Percentiles rank a stretch among this genome's conserved stretches.
Conservation (phyloP, 2,888 invertebrate species). For the Parapristionchus giblindavisi region DNA sequence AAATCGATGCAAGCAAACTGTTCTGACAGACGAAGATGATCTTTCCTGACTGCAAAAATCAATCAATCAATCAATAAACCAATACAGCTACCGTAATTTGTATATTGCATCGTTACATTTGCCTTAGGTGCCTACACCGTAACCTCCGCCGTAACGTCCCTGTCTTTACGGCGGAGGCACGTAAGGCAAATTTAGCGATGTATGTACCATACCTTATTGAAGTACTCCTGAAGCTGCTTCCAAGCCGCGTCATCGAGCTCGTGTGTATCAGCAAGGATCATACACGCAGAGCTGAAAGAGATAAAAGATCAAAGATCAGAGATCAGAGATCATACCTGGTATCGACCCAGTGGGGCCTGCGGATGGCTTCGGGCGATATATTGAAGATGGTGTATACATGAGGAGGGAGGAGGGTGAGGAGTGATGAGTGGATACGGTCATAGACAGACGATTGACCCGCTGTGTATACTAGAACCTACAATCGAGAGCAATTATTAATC, state of each 20-base stretch:
- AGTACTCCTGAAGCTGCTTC: conserved; percentile 63
- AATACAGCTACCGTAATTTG: conserved; percentile 1
- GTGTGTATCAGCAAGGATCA: conserved; percentile 64
- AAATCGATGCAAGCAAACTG: conserved; percentile 62
- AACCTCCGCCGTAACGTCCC: neutral
- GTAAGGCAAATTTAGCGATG: neutral
- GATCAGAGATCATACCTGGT: conserved; percentile 41
- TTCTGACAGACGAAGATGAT: conserved; percentile 69
- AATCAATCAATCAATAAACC: neutral
- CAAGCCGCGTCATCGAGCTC: conserved; percentile 62
- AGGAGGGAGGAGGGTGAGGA: conserved; percentile 54
- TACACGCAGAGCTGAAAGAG: conserved; percentile 49
- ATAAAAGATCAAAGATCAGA: conserved; percentile 7
- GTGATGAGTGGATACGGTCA: conserved; percentile 47
- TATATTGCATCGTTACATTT: neutral
- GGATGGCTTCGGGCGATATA: conserved; percentile 55
- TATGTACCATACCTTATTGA: conserved; percentile 55
- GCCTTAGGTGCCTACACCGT: neutral
- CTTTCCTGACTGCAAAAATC: conserved; percentile 61
- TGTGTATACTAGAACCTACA: conserved; percentile 63
- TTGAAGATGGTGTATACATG: conserved; percentile 63
- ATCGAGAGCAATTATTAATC: neutral
- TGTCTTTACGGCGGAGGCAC: neutral
- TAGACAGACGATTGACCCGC: conserved; percentile 56
- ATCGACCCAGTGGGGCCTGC: conserved; percentile 62